These are phyloP conservation scores for Ictalurus punctatus DNA, from an alignment of 2,113 vertebrate genomes.

Conservation along the genomic window DNA sequence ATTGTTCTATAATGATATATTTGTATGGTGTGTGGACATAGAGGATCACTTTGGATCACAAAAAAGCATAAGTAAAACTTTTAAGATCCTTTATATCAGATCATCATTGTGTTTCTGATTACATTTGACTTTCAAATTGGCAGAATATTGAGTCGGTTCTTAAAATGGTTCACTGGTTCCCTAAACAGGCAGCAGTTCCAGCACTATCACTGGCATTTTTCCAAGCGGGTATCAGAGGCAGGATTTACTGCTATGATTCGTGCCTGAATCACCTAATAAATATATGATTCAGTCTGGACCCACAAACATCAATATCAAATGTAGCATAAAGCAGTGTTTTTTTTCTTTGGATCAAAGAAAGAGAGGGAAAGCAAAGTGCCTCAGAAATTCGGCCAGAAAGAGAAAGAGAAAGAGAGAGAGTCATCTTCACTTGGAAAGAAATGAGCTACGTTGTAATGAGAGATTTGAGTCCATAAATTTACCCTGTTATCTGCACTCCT, in stretches of 20 bases:
- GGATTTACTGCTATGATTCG: not conserved
- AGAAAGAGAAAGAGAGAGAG: conserved; percentile 32
- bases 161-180: not conserved
- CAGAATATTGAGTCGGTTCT: not conserved
- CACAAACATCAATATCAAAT: conserved; percentile 32
- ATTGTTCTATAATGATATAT: not conserved
- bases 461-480: conserved; percentile 67
- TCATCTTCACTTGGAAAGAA: conserved; percentile 49
- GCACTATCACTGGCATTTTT: not conserved
- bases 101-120: not conserved
- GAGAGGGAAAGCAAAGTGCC: not conserved
- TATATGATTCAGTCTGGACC: conserved; percentile 19
- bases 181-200: not conserved
- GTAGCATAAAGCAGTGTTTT: conserved; percentile 21
- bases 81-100: not conserved
- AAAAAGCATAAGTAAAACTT: not conserved
- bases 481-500: conserved; percentile 60
- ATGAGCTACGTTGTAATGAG: conserved; percentile 59
- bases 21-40: not conserved
- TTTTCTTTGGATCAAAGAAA: conserved; percentile 14
- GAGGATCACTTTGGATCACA: not conserved
- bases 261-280: conserved; percentile 20
- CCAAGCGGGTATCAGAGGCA: not conserved
- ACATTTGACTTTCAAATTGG: not conserved
- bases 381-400: not conserved